A percentile compares a stretch with the other conserved stretches of the same genome.
phyloP scores from a whole-genome alignment of 2,888 invertebrate genomes.

The Colletes collaris region DNA sequence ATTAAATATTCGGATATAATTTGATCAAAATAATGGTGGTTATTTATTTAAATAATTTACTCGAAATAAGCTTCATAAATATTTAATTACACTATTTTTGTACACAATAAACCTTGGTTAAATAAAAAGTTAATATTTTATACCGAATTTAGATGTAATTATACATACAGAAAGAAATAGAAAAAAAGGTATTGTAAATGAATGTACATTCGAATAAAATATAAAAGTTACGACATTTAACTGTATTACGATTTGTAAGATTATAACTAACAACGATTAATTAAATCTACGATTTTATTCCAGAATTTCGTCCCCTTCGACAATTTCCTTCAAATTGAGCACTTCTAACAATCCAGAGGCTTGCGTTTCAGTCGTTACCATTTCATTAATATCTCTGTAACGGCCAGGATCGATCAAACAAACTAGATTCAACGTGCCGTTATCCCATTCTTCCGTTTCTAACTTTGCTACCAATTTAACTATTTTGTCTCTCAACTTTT shows the following conservation, averaged over 20 bases:
- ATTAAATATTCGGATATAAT: constrained; percentile 14
- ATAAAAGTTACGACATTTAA: constrained; percentile 22
- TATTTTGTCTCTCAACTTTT: constrained; percentile 92
- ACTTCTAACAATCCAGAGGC: constrained; percentile 95
- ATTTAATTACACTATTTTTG: constrained; percentile 27
- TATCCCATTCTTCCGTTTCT: constrained; percentile 94
- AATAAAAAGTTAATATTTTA: constrained; percentile 41
- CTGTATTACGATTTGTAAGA: constrained; percentile 10
- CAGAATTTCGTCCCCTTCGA: constrained; percentile 92
- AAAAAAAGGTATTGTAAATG: constrained; percentile 23
- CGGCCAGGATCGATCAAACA: constrained; percentile 96
- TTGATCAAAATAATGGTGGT: not conserved
- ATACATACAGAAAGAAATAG: constrained; percentile 14
- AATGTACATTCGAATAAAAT: constrained; percentile 16
- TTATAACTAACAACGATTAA: constrained; percentile 12
- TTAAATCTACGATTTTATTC: constrained; percentile 78
- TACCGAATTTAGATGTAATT: constrained; percentile 34
- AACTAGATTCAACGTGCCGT: constrained; percentile 91
- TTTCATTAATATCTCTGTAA: constrained; percentile 94
- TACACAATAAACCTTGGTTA: constrained; percentile 42
- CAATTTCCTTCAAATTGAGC: constrained; percentile 95
- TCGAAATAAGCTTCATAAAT: constrained; percentile 28
- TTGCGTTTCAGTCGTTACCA: constrained; percentile 93
- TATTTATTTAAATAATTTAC: constrained; percentile 17
- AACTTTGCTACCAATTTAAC: constrained; percentile 89